Evolutionary conservation across 2,113 vertebrate genomes (phyloP), one percentile per base, ranked within the genome.

Genomic region (Gyps fulvus): DNA sequence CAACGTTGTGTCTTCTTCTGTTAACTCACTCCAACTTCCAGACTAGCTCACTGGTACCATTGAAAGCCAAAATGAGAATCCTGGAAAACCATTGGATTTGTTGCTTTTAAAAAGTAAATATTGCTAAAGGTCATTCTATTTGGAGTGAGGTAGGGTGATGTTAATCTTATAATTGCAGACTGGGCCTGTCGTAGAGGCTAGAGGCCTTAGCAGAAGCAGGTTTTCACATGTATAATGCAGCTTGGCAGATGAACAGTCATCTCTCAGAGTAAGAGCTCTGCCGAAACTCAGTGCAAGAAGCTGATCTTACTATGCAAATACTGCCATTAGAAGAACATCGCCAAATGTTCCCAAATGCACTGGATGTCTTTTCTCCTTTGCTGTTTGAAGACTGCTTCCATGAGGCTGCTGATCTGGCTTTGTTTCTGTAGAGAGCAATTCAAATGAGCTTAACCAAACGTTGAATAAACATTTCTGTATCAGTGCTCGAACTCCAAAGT

Each of bases 301-400:
- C 62, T 91, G 40, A 82, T 92, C 62, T 95, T 85, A 54, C 92
- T 95, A 76, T 95, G 96, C 87, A 97, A 96, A 95, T 95, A 73
- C 49, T 95, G 81, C 34, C 74, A 67, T 81, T 79, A 95, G 66
- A 73, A 72, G 58, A 90, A 59, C 38, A 72, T 67, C 69, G 89
- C 87, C 47, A 78, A 82, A 42, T 65, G 66, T 84, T 91, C 70
- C 66, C 79, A 90, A 83, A 87, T 76, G 74, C 67, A 88, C 29
- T 84, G 61, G 31, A 47, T 81, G 38, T 42, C 87, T 96, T 90
- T 85, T 90, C 76, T 91, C 49, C 73, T 81, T 71, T 87, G 84
- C 66, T 93, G 19, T 94, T 87, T 65, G 83, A 85, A 92, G 87
- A 83, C 72, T 49, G 31, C 54, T 83, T 89, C 76, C 50, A n/a